These are phyloP conservation scores for Atrina japonica DNA, from an alignment of 2,888 invertebrate genomes.

Conservation along the genomic window DNA sequence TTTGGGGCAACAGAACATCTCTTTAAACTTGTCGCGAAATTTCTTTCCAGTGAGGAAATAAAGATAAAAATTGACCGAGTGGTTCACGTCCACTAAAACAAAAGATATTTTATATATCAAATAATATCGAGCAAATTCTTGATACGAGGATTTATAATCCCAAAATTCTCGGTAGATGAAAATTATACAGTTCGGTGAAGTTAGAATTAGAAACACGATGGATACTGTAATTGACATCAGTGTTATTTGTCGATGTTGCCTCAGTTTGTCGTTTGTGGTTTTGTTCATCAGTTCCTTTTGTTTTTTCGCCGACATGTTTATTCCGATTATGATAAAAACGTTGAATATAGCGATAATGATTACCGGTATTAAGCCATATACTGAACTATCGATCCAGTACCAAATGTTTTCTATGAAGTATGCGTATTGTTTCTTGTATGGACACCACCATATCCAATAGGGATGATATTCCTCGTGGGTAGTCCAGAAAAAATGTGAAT, in stretches of 20 bases:
- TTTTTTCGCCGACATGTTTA: slow-evolving; percentile 50
- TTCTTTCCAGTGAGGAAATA: slow-evolving; percentile 64
- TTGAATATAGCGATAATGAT: slow-evolving; percentile 63
- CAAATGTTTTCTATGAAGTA: slow-evolving; percentile 58
- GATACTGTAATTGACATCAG: slow-evolving; percentile 69
- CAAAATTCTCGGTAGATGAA: slow-evolving; percentile 63
- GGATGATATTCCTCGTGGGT: slow-evolving; percentile 48
- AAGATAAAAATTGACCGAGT: slow-evolving; percentile 69
- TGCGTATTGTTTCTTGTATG: slow-evolving; percentile 41
- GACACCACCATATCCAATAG: slow-evolving; percentile 44
- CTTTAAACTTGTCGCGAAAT: slow-evolving; percentile 60
- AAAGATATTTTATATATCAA: slow-evolving; percentile 59
- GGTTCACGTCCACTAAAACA: slow-evolving; percentile 62
- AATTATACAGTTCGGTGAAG: slow-evolving; percentile 67
- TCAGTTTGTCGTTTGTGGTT: slow-evolving; percentile 50
- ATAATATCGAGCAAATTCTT: slow-evolving; percentile 54
- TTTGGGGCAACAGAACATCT: slow-evolving; percentile 49
- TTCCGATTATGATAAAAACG: slow-evolving; percentile 63
- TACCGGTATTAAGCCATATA: slow-evolving; percentile 65
- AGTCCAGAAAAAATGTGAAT: slow-evolving; percentile 59
- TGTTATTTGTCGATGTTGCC: slow-evolving; percentile 68
- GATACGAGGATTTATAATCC: slow-evolving; percentile 47
- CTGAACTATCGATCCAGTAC: slow-evolving; percentile 70
- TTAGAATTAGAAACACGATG: slow-evolving; percentile 64
- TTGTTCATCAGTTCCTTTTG: slow-evolving; percentile 58